A percentile compares a stretch with the other conserved stretches of the same genome.
phyloP scores from a whole-genome alignment of 2,888 invertebrate species.

The Dromius quadrimaculatus region DNA sequence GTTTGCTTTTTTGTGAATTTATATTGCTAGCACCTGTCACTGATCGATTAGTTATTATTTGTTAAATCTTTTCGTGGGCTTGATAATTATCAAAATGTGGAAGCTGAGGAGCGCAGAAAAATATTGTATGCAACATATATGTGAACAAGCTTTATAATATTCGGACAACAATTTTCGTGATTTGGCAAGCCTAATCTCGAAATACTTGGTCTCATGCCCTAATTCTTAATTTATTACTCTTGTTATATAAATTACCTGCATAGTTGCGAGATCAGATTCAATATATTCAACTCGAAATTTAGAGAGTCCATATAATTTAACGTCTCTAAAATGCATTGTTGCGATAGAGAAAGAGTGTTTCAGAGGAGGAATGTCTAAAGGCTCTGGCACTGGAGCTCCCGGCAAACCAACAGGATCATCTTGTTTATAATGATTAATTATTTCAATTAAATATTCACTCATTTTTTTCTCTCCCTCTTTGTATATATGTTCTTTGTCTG shows the following conservation, averaged over 20 bases:
- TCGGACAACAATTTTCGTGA: too few species aligned
- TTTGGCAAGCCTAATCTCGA: too few species aligned
- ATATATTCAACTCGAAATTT: constrained; percentile 82
- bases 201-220: too few species aligned
- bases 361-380: constrained; percentile 82
- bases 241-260: constrained; percentile 74
- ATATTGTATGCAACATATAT: too few species aligned
- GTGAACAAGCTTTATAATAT: too few species aligned
- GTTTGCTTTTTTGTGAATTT: too few species aligned
- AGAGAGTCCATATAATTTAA: constrained; percentile 80
- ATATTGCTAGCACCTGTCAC: too few species aligned
- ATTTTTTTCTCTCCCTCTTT: constrained; percentile 74
- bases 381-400: constrained; percentile 83
- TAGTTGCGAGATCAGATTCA: constrained; percentile 77
- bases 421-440: constrained; percentile 85
- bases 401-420: constrained; percentile 86
- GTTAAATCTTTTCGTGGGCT: too few species aligned
- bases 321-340: constrained; percentile 78
- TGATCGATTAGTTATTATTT: too few species aligned
- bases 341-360: constrained; percentile 78
- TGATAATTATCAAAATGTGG: too few species aligned
- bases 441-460: constrained; percentile 76
- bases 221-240: too few species aligned
- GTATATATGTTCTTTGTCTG: constrained; percentile 24
- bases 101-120: too few species aligned